Percentiles rank a stretch among this genome's conserved stretches.
phyloP scores from a whole-genome alignment of 2,113 vertebrate genomes.

The Caracal caracal region DNA sequence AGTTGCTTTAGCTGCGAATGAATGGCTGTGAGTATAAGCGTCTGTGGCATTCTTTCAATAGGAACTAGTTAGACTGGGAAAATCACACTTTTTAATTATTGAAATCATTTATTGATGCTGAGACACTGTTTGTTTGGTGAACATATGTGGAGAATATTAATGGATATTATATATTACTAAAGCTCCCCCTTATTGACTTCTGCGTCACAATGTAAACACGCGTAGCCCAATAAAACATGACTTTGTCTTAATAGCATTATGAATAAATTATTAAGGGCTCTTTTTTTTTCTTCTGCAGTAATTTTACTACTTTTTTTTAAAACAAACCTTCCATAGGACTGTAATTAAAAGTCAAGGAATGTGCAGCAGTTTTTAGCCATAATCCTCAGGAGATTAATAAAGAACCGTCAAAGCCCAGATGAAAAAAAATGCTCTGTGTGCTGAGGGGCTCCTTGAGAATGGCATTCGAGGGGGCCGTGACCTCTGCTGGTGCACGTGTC shows the following conservation, averaged over 20 bases:
- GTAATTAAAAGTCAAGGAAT: conserved; percentile 68
- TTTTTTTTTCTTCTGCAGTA: conserved; percentile 28
- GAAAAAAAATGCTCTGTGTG: neutral
- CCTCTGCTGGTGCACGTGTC: neutral
- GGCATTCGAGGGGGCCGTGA: neutral
- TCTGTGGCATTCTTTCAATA: neutral
- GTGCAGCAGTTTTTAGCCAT: neutral
- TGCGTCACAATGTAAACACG: neutral
- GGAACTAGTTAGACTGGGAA: conserved; percentile 26
- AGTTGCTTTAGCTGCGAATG: neutral
- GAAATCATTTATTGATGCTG: conserved; percentile 60
- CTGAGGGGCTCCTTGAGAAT: neutral
- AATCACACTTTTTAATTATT: conserved; percentile 58
- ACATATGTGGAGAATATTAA: conserved; percentile 61
- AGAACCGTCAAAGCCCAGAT: neutral
- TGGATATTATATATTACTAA: conserved; percentile 9
- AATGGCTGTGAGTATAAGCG: neutral
- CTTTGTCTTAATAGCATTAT: conserved; percentile 60
- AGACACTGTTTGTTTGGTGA: conserved; percentile 56
- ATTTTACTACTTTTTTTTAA: conserved; percentile 45
- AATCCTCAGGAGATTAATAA: conserved; percentile 41
- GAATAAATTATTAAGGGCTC: conserved; percentile 74
- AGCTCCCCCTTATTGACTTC: conserved; percentile 36
- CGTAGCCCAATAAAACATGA: neutral
- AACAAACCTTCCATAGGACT: neutral